A percentile compares a stretch with the other conserved stretches of the same genome.
Conservation (phyloP, 2,113 vertebrate species). For the Ciconia maguari region DNA sequence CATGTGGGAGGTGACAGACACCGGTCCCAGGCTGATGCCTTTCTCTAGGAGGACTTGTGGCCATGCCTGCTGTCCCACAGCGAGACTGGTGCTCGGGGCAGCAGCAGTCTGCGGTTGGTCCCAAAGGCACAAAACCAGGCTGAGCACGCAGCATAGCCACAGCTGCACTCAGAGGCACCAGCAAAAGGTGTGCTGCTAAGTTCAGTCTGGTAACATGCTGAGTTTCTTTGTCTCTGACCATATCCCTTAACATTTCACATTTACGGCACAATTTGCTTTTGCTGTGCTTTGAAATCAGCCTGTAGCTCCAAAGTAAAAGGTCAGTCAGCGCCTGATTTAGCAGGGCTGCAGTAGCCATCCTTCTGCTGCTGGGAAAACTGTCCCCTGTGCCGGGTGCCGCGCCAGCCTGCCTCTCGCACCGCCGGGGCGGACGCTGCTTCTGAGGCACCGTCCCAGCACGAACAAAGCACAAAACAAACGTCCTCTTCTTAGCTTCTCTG, state of each 20-base stretch:
- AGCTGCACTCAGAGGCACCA: neutral
- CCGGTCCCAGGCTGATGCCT: neutral
- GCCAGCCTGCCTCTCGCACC: fast-evolving
- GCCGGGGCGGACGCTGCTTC: neutral
- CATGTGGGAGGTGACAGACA: neutral
- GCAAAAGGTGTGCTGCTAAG: neutral
- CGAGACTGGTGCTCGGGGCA: neutral
- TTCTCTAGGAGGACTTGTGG: neutral
- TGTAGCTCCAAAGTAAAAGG: neutral
- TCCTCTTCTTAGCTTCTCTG: neutral
- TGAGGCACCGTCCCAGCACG: neutral
- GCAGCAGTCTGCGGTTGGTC: neutral
- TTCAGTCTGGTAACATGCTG: neutral
- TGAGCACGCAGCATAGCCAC: neutral
- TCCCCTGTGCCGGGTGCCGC: fast-evolving
- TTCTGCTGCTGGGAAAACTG: neutral
- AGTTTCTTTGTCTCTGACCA: neutral
- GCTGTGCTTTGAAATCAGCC: neutral
- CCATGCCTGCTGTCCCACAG: neutral
- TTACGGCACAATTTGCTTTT: neutral
- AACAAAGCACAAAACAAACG: neutral
- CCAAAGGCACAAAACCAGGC: neutral
- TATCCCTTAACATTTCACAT: neutral
- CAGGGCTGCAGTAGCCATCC: neutral
- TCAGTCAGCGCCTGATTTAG: neutral